A percentile compares a stretch with the other conserved stretches of the same genome.
Conservation (phyloP, 2,888 invertebrate species). For the Phalera bucephala region DNA sequence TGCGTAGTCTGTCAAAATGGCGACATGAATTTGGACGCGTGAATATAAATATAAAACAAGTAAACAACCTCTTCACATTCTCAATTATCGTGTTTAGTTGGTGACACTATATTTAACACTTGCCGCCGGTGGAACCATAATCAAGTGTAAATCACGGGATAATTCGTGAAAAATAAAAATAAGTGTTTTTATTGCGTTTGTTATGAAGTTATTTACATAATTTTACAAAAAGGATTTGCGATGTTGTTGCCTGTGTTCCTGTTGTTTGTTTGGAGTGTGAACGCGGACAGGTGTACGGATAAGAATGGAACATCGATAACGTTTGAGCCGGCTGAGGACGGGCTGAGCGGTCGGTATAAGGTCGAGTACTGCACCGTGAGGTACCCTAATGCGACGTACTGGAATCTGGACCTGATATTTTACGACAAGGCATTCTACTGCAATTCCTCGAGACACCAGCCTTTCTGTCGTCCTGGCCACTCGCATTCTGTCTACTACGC, state of each 20-base stretch:
- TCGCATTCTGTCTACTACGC: constrained; percentile 19
- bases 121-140: no score
- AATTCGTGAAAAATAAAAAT: no score
- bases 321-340: constrained; percentile 35
- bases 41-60: no score
- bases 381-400: constrained; percentile 24
- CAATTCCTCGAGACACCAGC: constrained; percentile 1
- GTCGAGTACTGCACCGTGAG: constrained; percentile 45
- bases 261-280: constrained; percentile 27
- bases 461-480: background rate
- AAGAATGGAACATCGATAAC: constrained; percentile 16
- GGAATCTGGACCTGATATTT: constrained; percentile 34
- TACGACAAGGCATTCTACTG: constrained; percentile 13
- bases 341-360: constrained; percentile 47
- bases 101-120: no score
- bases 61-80: no score
- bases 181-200: no score
- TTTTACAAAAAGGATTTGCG: constrained; percentile 18
- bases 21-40: no score
- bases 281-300: constrained; percentile 39
- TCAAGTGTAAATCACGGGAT: no score
- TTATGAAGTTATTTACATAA: constrained; percentile 34
- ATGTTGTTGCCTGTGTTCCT: constrained; percentile 37
- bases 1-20: no score
- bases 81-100: no score